Evolutionary conservation across 2,888 invertebrate species (phyloP).

Genomic region (Ectemnius cavifrons): DNA sequence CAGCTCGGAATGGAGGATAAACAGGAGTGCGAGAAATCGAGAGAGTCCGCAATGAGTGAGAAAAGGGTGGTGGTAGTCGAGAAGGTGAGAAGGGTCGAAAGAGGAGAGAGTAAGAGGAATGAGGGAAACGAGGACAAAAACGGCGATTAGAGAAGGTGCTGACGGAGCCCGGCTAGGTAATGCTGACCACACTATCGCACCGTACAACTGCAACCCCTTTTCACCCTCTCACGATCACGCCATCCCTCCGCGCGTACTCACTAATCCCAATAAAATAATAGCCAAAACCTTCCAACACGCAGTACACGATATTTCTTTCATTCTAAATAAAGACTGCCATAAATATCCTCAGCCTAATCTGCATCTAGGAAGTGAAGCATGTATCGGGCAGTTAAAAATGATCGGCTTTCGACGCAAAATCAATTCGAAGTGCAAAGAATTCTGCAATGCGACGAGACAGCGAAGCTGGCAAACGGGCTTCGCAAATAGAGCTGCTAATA

Average conservation of each 20-base stretch:
- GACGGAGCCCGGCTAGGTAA: slow-evolving; percentile 62
- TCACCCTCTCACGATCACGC: slow-evolving; percentile 24
- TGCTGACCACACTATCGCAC: slow-evolving; percentile 65
- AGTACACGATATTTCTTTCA: background rate
- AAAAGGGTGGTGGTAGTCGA: slow-evolving; percentile 13
- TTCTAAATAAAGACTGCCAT: too few species aligned
- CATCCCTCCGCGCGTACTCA: slow-evolving; percentile 42
- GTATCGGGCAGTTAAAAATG: too few species aligned
- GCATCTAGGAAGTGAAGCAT: too few species aligned
- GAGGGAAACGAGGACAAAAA: slow-evolving; percentile 69
- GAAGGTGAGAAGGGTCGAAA: slow-evolving; percentile 41
- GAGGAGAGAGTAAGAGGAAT: slow-evolving; percentile 58
- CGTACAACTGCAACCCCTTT: slow-evolving; percentile 58
- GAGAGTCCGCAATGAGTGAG: slow-evolving; percentile 20
- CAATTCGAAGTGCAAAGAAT: slow-evolving; percentile 19
- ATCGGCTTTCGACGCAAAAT: background rate
- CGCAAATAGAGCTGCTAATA: too few species aligned
- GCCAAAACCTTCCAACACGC: slow-evolving; percentile 18
- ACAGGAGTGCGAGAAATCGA: slow-evolving; percentile 45
- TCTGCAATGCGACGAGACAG: slow-evolving; percentile 5
- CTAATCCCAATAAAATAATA: slow-evolving; percentile 58
- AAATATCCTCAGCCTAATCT: too few species aligned
- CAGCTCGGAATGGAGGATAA: slow-evolving; percentile 37
- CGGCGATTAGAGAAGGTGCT: slow-evolving; percentile 72
- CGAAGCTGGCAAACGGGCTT: too few species aligned